Evolutionary conservation across 1,140 invertebrate species (phyloP).

Genomic region (Rhopalosiphum maidis): DNA sequence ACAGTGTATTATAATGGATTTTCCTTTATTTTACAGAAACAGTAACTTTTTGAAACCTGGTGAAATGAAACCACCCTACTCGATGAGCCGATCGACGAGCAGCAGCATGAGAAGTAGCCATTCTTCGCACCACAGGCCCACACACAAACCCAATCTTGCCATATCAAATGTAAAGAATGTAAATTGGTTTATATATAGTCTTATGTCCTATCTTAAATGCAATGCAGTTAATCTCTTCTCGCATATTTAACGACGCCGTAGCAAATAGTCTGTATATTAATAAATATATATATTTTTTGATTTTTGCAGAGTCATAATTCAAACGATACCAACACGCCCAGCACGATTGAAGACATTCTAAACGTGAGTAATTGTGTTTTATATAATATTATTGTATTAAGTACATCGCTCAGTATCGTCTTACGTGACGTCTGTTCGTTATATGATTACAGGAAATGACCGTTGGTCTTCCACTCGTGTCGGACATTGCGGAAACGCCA

Average conservation of each 20-base stretch:
- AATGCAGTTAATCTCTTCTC: background rate
- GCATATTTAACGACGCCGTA: no score
- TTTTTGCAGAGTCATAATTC: conserved; percentile 39
- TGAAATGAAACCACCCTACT: conserved; percentile 49
- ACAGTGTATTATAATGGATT: background rate
- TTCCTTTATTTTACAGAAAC: background rate
- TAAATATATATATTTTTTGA: background rate
- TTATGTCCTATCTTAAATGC: background rate
- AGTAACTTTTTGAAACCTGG: conserved; percentile 45
- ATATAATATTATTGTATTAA: background rate
- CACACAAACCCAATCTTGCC: conserved; percentile 51
- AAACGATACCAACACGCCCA: conserved; percentile 46
- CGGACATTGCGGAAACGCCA: conserved; percentile 48
- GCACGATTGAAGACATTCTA: conserved; percentile 53
- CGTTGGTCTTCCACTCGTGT: conserved; percentile 44
- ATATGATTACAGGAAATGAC: conserved; percentile 44
- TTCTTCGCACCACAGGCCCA: conserved; percentile 47
- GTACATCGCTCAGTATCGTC: background rate
- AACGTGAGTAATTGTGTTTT: conserved; percentile 11
- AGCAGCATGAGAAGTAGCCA: background rate
- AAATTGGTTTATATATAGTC: background rate
- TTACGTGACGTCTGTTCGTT: background rate
- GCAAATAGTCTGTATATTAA: background rate
- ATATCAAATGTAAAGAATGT: conserved; percentile 46
- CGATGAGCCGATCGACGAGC: conserved; percentile 33